Evolutionary conservation across 2,888 invertebrate species (phyloP).

Genomic region (Mesochorus sp.): DNA sequence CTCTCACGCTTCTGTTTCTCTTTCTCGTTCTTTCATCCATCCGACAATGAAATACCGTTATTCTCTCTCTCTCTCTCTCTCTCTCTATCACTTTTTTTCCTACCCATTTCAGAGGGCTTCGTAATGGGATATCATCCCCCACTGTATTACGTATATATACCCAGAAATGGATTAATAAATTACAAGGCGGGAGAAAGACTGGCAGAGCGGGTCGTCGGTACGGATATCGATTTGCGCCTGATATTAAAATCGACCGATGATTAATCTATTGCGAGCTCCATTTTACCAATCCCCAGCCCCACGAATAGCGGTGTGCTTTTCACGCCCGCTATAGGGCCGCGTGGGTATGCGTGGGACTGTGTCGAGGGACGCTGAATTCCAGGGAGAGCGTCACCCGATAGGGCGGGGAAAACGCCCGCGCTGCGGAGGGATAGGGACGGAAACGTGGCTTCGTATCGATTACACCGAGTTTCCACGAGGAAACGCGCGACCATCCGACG

Average conservation of each 20-base stretch:
- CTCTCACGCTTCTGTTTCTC: slow-evolving; percentile 13
- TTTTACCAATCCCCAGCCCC: slow-evolving; percentile 34
- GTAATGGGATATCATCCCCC: not conserved
- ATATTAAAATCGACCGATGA: slow-evolving; percentile 77
- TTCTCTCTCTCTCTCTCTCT: slow-evolving; percentile 14
- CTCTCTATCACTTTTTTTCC: slow-evolving; percentile 7
- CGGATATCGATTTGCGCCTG: slow-evolving; percentile 65
- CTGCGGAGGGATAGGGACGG: slow-evolving; percentile 14
- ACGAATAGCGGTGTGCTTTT: slow-evolving; percentile 10
- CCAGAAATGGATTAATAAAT: slow-evolving; percentile 75
- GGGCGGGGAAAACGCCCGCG: slow-evolving; percentile 26
- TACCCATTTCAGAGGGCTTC: slow-evolving; percentile 6
- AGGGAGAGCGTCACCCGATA: slow-evolving; percentile 33
- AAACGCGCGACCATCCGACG: slow-evolving; percentile 47
- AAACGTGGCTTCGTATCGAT: slow-evolving; percentile 68
- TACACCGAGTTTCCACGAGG: slow-evolving; percentile 64
- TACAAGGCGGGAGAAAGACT: slow-evolving; percentile 54
- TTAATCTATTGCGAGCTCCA: slow-evolving; percentile 68
- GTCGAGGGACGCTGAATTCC: slow-evolving; percentile 50
- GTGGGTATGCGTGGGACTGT: not conserved
- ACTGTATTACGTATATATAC: slow-evolving; percentile 25
- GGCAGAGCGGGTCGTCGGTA: slow-evolving; percentile 49
- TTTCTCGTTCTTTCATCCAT: slow-evolving; percentile 4
- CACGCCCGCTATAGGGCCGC: not conserved
- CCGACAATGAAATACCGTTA: slow-evolving; percentile 51